Evolutionary conservation across 2,888 invertebrate genomes (phyloP), one percentile per base, ranked within the genome.

Genomic region (Epinotia nisella): DNA sequence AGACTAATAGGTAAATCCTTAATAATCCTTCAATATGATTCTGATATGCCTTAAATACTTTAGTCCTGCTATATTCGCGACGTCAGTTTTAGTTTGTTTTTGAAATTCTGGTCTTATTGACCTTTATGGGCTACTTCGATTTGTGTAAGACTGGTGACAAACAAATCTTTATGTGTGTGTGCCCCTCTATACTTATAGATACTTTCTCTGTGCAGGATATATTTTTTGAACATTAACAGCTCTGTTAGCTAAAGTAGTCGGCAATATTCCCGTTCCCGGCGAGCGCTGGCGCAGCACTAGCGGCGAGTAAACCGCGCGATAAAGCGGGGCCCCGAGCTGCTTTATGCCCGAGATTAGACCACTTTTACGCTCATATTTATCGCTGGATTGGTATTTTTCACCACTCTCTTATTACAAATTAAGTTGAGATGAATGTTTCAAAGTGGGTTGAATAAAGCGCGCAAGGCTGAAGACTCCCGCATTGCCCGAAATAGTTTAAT

Each of bases 291-390:
- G n/a, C 49, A 5, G 5, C 49, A n/a, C 49, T 49, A n/a, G n/a
- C n/a, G 1, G 49, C n/a, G 60, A 17, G 5, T 61, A 61, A 45
- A 45, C 21, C 41, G 17, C 17, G n/a, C 61, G 61, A 61, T 61
- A 61, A 61, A 61, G 39, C 39, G 35, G 10, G 5, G 29, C 58
- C 58, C 45, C 15, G 15, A 29, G 59, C 59, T 45, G 9, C 21
- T 45, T 45, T 45, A 61, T 45, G 61, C 61, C 21, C 45, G 13
- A 61, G 61, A 61, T 61, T 61, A 61, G 61, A 61, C 61, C 61
- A 61, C 61, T 61, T 45, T 61, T 45, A 41, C 61, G 61, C 61
- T 45, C 61, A 39, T 61, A 61, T 61, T 61, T 61, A 61, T 45
- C 45, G 19, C n/a, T 7, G 60, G 60, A 39, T 60, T 60, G 60